Conservation (phyloP, 2,113 vertebrate genomes). For the Oncorhynchus keta region DNA sequence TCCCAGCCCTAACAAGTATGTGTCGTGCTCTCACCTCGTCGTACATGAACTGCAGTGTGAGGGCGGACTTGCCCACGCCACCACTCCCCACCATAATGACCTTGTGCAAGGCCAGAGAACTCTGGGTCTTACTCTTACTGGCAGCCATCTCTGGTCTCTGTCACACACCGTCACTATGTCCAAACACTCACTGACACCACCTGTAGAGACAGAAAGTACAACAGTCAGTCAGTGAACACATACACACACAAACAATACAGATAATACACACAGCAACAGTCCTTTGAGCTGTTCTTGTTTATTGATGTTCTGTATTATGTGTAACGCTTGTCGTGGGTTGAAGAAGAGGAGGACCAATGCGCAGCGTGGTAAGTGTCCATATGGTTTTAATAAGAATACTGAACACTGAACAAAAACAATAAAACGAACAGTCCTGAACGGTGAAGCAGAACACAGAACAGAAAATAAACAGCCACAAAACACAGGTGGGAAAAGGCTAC, state of each 20-base stretch:
- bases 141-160: slow-evolving; percentile 59
- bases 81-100: slow-evolving; percentile 74
- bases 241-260: too few relatives aligned
- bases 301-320: too few relatives aligned
- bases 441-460: too few relatives aligned
- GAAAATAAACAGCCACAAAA: too few relatives aligned
- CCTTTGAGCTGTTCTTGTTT: too few relatives aligned
- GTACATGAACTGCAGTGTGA: slow-evolving; percentile 74
- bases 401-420: too few relatives aligned
- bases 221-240: not conserved
- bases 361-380: too few relatives aligned
- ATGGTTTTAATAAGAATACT: too few relatives aligned
- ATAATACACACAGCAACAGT: not conserved
- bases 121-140: slow-evolving; percentile 70
- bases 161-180: slow-evolving; percentile 14
- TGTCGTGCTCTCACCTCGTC: slow-evolving; percentile 63
- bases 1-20: not conserved
- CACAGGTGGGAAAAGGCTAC: too few relatives aligned
- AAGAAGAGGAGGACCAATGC: too few relatives aligned
- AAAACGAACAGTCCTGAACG: too few relatives aligned
- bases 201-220: not conserved
- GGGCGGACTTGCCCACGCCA: slow-evolving; percentile 69
- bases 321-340: too few relatives aligned
- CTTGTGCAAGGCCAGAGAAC: slow-evolving; percentile 70
- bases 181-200: slow-evolving; percentile 15